Evolutionary conservation across 2,797 vertebrate genomes (phyloP).

Genomic region (Petrocephalus schoutedeni): DNA sequence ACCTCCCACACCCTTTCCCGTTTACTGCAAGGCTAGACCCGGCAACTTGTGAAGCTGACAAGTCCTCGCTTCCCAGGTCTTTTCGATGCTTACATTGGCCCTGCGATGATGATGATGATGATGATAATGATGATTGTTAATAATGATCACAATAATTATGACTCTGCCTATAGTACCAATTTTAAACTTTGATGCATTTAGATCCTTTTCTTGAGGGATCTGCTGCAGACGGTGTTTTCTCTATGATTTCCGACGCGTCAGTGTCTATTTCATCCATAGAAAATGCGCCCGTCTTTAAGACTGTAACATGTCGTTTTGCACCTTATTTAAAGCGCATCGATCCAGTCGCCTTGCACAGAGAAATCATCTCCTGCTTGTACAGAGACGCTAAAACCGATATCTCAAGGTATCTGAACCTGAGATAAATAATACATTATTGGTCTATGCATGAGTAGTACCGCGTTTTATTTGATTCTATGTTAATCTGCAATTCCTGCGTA

Average conservation of each 20-base stretch:
- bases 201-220: not conserved
- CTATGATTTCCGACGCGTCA: not conserved
- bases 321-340: not conserved
- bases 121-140: not conserved
- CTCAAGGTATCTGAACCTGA: not conserved
- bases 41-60: not conserved
- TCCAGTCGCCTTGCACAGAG: not conserved
- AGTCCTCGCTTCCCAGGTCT: not conserved
- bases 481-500: not conserved
- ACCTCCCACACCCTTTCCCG: not conserved
- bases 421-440: not conserved
- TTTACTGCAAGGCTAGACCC: not conserved
- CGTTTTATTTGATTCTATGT: not conserved
- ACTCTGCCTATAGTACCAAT: not conserved
- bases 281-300: not conserved
- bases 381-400: not conserved
- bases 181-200: not conserved
- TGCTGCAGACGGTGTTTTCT: not conserved
- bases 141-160: not conserved
- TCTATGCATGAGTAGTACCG: not conserved
- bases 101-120: not conserved
- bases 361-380: not conserved
- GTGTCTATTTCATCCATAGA: not conserved
- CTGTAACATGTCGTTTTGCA: not conserved
- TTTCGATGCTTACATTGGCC: not conserved